Evolutionary conservation across 2,888 invertebrate species (phyloP), one percentile per base, ranked within the genome.

Genomic region (Himalopsyche japonica): DNA sequence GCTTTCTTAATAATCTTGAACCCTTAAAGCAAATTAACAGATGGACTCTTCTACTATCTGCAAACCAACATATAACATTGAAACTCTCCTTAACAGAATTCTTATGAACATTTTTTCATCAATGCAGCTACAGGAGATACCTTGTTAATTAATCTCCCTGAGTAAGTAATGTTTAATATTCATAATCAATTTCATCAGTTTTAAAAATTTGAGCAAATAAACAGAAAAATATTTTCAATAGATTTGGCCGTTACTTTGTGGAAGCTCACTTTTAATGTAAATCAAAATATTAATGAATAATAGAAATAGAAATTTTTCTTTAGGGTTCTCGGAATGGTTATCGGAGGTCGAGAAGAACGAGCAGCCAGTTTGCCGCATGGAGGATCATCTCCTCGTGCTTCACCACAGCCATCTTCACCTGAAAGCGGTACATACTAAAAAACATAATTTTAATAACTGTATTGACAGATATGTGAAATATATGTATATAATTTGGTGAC

Each of bases 321-420:
- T 88, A 92, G 92, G 86, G 91, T 92, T 34, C 88, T 92, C 32
- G 90, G 91, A 24, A 92, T 92, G 91, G 86, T 90, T 32, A 76
- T 87, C 82, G 82, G 87, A 27, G 87, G 34, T 24, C 82, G 88
- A 81, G 43, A 87, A 0, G 89, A 88, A 3, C 89, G 92, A 0
- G 88, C 90, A 3, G 88, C 91, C 0, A 90, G 91, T 0, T 81
- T 92, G 82, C 92, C 92, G 7, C 91, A 91, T 43, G 84, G 92
- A 92, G 88, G 90, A 90, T 87, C 91, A 90, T 85, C 90, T 90
- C 86, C 89, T 89, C 64, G 82, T 83, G 81, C 76, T 64, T 57
- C 87, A 87, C 84, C 86, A 20, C 77, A 10, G 64, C 76, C n/a
- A 83, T 8, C 64, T 70, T 30, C 70, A 20, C 82, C 80, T 12